A percentile compares a stretch with the other conserved stretches of the same genome.
These are phyloP conservation scores for Aurelia aurita DNA, from an alignment of 30 jellyfish, hydroid and myxozoan genomes.

Conservation along the genomic window DNA sequence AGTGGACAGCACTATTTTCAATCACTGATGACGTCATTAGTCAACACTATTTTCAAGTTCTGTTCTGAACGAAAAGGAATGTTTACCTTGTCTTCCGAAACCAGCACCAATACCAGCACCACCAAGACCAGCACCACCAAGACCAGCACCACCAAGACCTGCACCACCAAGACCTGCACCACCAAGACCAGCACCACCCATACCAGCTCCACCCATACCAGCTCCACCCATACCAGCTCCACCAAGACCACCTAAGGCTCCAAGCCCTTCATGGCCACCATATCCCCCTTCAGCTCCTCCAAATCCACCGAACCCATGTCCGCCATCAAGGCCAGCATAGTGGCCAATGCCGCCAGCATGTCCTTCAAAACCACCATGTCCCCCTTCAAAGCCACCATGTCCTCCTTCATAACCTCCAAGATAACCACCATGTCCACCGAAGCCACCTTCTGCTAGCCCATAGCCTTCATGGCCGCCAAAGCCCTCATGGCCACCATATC, in stretches of 20 bases:
- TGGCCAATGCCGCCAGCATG: slow-evolving; percentile 63
- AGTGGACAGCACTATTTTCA: too few relatives aligned
- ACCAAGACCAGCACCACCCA: slow-evolving; percentile 53
- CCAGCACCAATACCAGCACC: slow-evolving; percentile 32
- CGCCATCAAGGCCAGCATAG: slow-evolving; percentile 49
- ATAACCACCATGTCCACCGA: slow-evolving; percentile 57
- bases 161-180: slow-evolving; percentile 79
- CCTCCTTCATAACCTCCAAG: slow-evolving; percentile 50
- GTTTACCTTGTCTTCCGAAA: slow-evolving; percentile 68
- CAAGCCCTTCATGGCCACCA: slow-evolving; percentile 73
- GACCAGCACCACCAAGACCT: slow-evolving; percentile 64
- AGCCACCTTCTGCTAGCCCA: slow-evolving; percentile 58
- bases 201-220: slow-evolving; percentile 35
- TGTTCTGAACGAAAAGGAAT: too few relatives aligned
- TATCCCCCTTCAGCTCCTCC: slow-evolving; percentile 36
- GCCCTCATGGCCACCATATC: slow-evolving; percentile 58
- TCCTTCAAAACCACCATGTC: slow-evolving; percentile 80
- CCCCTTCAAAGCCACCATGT: slow-evolving; percentile 55
- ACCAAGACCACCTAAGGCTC: slow-evolving; percentile 81
- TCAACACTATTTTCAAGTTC: too few relatives aligned
- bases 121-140: slow-evolving; percentile 76
- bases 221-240: slow-evolving; percentile 72
- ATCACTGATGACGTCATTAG: too few relatives aligned
- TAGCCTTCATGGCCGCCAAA: slow-evolving; percentile 73
- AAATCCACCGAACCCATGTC: slow-evolving; percentile 68